Conservation (phyloP, 92 coral and sea anemone species). For the Phenganax stokvisi region DNA sequence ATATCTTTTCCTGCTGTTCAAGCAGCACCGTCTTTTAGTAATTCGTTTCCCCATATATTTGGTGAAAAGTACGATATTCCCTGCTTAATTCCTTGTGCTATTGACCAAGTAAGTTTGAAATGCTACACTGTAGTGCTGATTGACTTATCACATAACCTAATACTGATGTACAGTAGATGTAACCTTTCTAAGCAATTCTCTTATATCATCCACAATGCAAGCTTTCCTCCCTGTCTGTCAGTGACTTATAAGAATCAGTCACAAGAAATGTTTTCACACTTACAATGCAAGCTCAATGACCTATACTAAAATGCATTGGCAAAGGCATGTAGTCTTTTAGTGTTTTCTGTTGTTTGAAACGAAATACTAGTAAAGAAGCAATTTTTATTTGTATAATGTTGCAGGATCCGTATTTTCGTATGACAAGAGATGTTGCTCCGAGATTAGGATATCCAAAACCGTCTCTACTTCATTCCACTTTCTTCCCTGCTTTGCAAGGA, state of each 20-base stretch:
- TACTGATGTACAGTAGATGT: too few relatives aligned
- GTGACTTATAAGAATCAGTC: too few relatives aligned
- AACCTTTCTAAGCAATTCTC: too few relatives aligned
- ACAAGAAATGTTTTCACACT: too few relatives aligned
- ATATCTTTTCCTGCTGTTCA: conserved; percentile 98
- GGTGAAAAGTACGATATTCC: conserved; percentile 91
- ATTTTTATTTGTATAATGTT: background rate
- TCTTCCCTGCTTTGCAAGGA: conserved; percentile 99
- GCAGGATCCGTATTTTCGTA: conserved; percentile 96
- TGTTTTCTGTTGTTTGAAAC: background rate
- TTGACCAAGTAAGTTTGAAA: conserved; percentile 70
- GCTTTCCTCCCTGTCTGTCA: background rate
- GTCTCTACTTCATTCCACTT: conserved; percentile 88
- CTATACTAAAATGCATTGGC: too few relatives aligned
- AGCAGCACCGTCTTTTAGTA: conserved; percentile 90
- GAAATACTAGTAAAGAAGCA: background rate
- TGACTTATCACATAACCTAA: background rate
- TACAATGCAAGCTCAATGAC: too few relatives aligned
- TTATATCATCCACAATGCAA: background rate
- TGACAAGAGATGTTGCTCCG: conserved; percentile 98
- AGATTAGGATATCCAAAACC: conserved; percentile 91
- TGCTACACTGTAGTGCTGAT: background rate
- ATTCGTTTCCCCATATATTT: conserved; percentile 93
- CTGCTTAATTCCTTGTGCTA: conserved; percentile 98
- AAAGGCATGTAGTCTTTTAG: too few relatives aligned